Evolutionary conservation across 2,888 invertebrate species (phyloP).

Genomic region (Harpagoxenus sublaevis): DNA sequence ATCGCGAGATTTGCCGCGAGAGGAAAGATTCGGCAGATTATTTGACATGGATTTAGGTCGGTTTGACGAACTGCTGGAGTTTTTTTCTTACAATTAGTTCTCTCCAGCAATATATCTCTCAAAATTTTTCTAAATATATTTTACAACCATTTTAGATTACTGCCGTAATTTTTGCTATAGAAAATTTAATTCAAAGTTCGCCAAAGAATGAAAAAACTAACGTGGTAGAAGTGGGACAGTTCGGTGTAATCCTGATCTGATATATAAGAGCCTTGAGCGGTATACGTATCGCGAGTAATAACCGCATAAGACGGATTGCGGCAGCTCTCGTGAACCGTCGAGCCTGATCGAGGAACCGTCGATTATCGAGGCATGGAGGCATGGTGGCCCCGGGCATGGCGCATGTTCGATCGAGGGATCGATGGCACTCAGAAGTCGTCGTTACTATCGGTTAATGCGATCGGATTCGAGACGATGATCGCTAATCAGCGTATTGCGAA

Average conservation of each 20-base stretch:
- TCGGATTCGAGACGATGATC: conserved; percentile 50
- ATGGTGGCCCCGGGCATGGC: conserved; percentile 29
- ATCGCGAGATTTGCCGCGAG: not conserved
- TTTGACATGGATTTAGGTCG: not conserved
- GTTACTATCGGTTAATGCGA: conserved; percentile 53
- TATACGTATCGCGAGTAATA: conserved; percentile 32
- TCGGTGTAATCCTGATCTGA: conserved; percentile 10
- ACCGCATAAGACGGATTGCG: conserved; percentile 5
- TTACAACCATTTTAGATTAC: not conserved
- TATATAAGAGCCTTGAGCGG: conserved; percentile 8
- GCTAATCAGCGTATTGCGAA: conserved; percentile 51
- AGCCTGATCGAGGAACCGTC: conserved; percentile 31
- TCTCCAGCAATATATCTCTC: not conserved
- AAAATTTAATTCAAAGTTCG: not conserved
- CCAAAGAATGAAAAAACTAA: not conserved
- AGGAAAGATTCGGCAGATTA: conserved; percentile 15
- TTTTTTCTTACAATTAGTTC: not conserved
- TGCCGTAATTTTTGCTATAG: not conserved
- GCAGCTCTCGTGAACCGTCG: conserved; percentile 13
- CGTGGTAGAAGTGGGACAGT: conserved; percentile 2
- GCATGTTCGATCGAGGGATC: conserved; percentile 33
- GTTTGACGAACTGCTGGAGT: not conserved
- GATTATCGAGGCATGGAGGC: conserved; percentile 30
- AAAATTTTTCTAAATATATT: not conserved
- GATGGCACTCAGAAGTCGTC: conserved; percentile 29